Percentiles rank a stretch among this genome's conserved stretches.
phyloP scores from a whole-genome alignment of 2,888 invertebrate species.

The Agrochola macilenta region DNA sequence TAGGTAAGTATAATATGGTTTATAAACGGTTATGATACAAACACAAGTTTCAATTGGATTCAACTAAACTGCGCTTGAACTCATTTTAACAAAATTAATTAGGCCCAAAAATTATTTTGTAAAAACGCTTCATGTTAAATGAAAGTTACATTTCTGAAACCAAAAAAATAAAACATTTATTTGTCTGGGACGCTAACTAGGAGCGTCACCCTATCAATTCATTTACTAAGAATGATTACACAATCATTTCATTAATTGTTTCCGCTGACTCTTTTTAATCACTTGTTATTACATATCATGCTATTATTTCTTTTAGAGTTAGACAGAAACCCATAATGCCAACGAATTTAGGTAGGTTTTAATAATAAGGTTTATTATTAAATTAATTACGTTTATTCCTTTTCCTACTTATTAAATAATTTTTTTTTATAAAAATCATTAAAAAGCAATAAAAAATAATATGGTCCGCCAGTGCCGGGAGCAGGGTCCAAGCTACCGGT shows the following conservation, averaged over 20 bases:
- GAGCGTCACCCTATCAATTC: slow-evolving; percentile 34
- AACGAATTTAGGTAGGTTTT: neutral
- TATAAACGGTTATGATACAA: neutral
- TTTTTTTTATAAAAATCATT: too few species aligned
- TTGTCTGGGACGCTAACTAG: slow-evolving; percentile 10
- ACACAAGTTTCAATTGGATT: neutral
- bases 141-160: neutral
- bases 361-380: neutral
- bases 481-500: too few species aligned
- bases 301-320: too few species aligned
- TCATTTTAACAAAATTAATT: slow-evolving; percentile 18
- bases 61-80: slow-evolving; percentile 5
- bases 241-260: slow-evolving; percentile 36
- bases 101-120: slow-evolving; percentile 24
- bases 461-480: too few species aligned
- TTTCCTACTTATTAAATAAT: too few species aligned
- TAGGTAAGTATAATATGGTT: neutral
- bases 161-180: neutral
- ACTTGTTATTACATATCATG: slow-evolving; percentile 2
- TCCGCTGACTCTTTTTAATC: slow-evolving; percentile 30
- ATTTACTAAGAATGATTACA: slow-evolving; percentile 34
- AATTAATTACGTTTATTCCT: too few species aligned
- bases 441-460: too few species aligned
- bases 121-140: neutral
- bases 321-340: neutral